Percentiles rank a stretch among this genome's conserved stretches.
These are phyloP conservation scores for Halocynthia aurantium DNA, from an alignment of 23 tunicate genomes.

Conservation along the genomic window DNA sequence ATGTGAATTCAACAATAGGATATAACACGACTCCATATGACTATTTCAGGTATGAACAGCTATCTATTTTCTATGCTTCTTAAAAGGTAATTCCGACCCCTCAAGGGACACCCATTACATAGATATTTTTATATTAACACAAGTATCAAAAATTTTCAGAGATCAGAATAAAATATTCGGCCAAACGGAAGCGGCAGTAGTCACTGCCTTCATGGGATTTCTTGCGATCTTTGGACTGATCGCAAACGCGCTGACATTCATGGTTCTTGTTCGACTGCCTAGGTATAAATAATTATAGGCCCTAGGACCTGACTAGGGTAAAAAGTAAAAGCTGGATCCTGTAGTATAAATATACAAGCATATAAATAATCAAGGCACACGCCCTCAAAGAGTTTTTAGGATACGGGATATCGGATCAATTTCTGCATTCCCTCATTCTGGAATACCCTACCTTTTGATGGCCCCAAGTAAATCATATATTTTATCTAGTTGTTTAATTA, in stretches of 20 bases:
- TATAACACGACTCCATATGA: background rate
- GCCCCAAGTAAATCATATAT: too few species aligned
- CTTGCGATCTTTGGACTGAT: background rate
- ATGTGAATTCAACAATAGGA: too few species aligned
- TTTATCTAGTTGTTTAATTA: too few species aligned
- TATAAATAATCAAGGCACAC: too few species aligned
- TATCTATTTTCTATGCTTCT: background rate
- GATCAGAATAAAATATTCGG: background rate
- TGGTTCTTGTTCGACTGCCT: background rate
- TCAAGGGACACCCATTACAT: background rate
- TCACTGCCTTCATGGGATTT: slow-evolving; percentile 5
- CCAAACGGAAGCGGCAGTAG: background rate
- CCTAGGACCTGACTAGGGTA: background rate
- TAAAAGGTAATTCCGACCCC: background rate
- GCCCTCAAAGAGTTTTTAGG: too few species aligned
- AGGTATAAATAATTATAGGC: background rate
- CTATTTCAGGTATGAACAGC: background rate
- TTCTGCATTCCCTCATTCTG: too few species aligned
- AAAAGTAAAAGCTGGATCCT: too few species aligned
- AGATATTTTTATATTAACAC: too few species aligned
- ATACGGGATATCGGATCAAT: too few species aligned
- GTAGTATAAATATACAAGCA: too few species aligned
- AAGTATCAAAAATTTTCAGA: background rate
- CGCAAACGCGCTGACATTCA: background rate
- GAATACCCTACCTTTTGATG: too few species aligned